These are phyloP conservation scores for Eulemur albifrons DNA, from an alignment of 2,797 vertebrate genomes.

Conservation along the genomic window DNA sequence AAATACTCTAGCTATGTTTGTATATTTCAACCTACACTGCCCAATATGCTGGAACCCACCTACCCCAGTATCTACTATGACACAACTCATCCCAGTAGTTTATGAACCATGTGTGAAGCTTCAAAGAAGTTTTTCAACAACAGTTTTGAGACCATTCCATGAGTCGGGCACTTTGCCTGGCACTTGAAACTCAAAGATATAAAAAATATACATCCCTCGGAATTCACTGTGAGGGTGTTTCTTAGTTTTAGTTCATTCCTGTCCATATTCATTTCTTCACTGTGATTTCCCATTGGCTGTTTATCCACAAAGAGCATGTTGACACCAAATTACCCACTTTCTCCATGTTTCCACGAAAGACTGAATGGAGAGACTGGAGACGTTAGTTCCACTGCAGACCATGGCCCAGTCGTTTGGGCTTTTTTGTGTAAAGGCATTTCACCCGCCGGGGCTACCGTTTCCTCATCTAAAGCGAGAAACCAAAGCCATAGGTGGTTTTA, in stretches of 20 bases:
- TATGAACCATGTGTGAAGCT: fast-evolving
- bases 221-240: neutral
- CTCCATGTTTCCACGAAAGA: neutral
- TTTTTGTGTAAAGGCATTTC: neutral
- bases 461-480: neutral
- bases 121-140: neutral
- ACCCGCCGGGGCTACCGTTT: neutral
- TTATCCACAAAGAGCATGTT: fast-evolving
- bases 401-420: fast-evolving
- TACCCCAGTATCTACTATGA: fast-evolving
- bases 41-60: fast-evolving
- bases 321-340: neutral
- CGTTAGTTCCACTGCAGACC: neutral
- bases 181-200: neutral
- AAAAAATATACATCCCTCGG: neutral
- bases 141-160: neutral
- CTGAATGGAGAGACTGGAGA: neutral
- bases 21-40: fast-evolving
- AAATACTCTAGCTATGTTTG: too few species aligned
- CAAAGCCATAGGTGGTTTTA: fast-evolving
- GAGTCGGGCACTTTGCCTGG: too few species aligned
- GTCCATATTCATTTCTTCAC: neutral
- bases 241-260: neutral
- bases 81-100: fast-evolving
- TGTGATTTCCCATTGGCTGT: fast-evolving